Conservation (phyloP, 2,797 vertebrate species). For the Sebastes variabilis region DNA sequence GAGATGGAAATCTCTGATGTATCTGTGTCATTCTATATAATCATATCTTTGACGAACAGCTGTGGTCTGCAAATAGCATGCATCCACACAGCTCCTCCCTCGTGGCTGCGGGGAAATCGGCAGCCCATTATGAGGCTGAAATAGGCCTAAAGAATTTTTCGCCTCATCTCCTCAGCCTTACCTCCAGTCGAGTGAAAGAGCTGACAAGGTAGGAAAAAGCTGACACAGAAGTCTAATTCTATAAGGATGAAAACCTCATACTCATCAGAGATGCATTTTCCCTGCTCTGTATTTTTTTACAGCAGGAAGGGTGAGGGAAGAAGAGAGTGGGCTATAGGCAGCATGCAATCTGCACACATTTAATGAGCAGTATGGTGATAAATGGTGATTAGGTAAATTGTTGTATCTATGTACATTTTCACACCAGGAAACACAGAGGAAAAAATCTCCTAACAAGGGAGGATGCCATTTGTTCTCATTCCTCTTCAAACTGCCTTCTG, state of each 20-base stretch:
- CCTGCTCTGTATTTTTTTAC: constrained; percentile 36
- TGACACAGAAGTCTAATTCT: constrained; percentile 67
- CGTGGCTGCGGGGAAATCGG: constrained; percentile 49
- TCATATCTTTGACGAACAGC: constrained; percentile 79
- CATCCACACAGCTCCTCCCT: constrained; percentile 35
- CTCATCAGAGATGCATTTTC: constrained; percentile 61
- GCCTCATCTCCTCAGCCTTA: constrained; percentile 71
- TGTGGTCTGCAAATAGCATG: constrained; percentile 67
- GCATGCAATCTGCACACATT: constrained; percentile 30
- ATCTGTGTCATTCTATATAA: constrained; percentile 66
- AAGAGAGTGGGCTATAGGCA: constrained; percentile 1
- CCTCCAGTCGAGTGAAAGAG: constrained; percentile 68
- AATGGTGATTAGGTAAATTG: constrained; percentile 45
- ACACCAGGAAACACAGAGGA: constrained; percentile 34
- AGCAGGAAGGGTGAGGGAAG: not conserved
- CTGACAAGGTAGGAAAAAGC: constrained; percentile 72
- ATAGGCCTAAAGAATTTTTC: constrained; percentile 70
- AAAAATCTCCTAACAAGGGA: constrained; percentile 23
- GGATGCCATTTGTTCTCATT: constrained; percentile 56
- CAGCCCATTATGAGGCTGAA: constrained; percentile 69
- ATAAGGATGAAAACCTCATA: constrained; percentile 59
- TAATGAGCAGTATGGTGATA: constrained; percentile 47
- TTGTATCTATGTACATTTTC: constrained; percentile 36
- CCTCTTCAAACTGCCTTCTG: constrained; percentile 45
- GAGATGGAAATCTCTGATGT: constrained; percentile 69